Base-by-base conservation (phyloP, 2,888 invertebrate genomes). In the Allophyes oxyacanthae region DNA sequence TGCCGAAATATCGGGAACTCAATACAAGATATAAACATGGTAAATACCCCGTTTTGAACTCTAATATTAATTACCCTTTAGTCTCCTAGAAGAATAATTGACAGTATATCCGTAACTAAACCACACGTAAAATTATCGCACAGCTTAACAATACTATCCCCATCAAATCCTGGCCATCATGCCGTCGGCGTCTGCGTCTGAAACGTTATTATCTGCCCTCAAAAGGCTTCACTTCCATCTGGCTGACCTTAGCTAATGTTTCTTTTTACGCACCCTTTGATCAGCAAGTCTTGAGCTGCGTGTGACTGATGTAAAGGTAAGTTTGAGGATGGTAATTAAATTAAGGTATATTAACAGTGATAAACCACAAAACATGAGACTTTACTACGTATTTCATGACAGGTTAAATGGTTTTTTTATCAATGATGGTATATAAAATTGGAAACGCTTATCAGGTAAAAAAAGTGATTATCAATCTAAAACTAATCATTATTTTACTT, bases 161-260 rank as follows among this genome's bases (percentile, higher is more conserved):
- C 73, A 69, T 51, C 51, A 85, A 86, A 85, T 82, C 80, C 82
- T 72, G 75, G 71, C 73, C 78, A 69, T 48, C 50, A 72, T 73
- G 69, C 75, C 63, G 75, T 55, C 70, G 78, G 72, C 75, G 78
- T 82, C 91, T 92, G 91, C 73, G 77, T 57, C 81, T 92, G 92
- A 92, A 91, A 87, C 78, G 85, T 89, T 91, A 90, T 90, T 90
- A 92, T 91, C 90, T 89, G 72, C 79, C 79, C 81, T 88, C 90
- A 91, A 91, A 92, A 89, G 86, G 81, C 81, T 75, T 88, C 84
- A 85, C 84, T 91, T 91, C 89, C 91, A 78, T 81, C 68, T 85
- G 85, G 75, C 73, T 88, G 86, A 86, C 84, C 86, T 86, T 81
- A 77, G 80, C 83, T 83, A 90, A 83, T 85, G 87, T 91, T 87